Evolutionary conservation across 2,113 vertebrate genomes (phyloP).

Genomic region (Petaurus breviceps): DNA sequence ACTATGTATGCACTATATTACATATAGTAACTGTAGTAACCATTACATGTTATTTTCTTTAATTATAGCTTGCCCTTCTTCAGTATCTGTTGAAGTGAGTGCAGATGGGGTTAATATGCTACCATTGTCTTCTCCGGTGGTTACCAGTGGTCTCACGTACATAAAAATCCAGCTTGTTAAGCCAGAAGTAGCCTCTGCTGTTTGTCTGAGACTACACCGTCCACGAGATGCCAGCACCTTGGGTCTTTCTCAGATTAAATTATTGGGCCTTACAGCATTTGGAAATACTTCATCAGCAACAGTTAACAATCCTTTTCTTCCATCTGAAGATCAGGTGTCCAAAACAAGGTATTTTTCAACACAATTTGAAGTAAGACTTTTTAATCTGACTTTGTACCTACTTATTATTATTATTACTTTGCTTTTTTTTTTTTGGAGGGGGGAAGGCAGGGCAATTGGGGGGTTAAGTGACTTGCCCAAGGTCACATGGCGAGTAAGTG

Average conservation of each 20-base stretch:
- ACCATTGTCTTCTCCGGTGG: conserved; percentile 95
- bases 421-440: no score
- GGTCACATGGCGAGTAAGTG: no score
- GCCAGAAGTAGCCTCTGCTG: conserved; percentile 97
- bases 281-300: conserved; percentile 98
- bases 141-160: conserved; percentile 97
- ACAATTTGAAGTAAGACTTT: not conserved
- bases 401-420: no score
- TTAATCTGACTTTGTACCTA: not conserved
- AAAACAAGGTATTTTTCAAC: conserved; percentile 92
- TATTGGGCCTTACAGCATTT: conserved; percentile 96
- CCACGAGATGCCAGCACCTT: conserved; percentile 97
- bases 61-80: conserved; percentile 94
- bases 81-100: conserved; percentile 98
- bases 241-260: conserved; percentile 97
- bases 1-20: no score
- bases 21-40: not conserved
- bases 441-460: no score
- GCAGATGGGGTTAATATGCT: conserved; percentile 98
- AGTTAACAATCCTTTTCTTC: conserved; percentile 98
- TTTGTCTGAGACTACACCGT: conserved; percentile 96
- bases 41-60: conserved; percentile 10
- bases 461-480: no score
- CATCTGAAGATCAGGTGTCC: conserved; percentile 98
- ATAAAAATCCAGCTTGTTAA: conserved; percentile 99